A percentile compares a stretch with the other conserved stretches of the same genome.
Evolutionary conservation across 2,888 invertebrate genomes (phyloP).

Genomic region (Halocaridina rubra): DNA sequence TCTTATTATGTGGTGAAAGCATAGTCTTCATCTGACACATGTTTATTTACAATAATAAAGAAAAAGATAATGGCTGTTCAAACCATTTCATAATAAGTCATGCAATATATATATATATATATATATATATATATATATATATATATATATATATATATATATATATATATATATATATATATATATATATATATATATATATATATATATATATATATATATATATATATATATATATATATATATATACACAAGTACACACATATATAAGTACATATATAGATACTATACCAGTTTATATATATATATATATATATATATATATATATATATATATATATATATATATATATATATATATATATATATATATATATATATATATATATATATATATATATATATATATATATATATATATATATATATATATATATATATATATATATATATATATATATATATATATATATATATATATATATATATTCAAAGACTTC

Average conservation of each 20-base stretch:
- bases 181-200: background rate
- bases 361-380: background rate
- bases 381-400: background rate
- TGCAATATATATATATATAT: constrained; percentile 12
- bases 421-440: too few relatives aligned
- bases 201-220: background rate
- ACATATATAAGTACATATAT: background rate
- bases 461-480: too few relatives aligned
- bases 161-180: background rate
- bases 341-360: background rate
- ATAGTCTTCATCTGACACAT: too few relatives aligned
- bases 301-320: background rate
- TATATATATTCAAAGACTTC: too few relatives aligned
- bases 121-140: constrained; percentile 15
- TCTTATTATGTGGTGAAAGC: too few relatives aligned
- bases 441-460: too few relatives aligned
- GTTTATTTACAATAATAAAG: too few relatives aligned
- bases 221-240: background rate
- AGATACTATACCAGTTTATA: background rate
- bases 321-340: background rate
- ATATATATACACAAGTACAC: background rate
- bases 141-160: constrained; percentile 4
- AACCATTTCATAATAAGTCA: too few relatives aligned
- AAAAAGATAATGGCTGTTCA: too few relatives aligned
- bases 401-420: background rate